phyloP scores from a whole-genome alignment of 1,140 invertebrate genomes.

The Oedothorax gibbosus region DNA sequence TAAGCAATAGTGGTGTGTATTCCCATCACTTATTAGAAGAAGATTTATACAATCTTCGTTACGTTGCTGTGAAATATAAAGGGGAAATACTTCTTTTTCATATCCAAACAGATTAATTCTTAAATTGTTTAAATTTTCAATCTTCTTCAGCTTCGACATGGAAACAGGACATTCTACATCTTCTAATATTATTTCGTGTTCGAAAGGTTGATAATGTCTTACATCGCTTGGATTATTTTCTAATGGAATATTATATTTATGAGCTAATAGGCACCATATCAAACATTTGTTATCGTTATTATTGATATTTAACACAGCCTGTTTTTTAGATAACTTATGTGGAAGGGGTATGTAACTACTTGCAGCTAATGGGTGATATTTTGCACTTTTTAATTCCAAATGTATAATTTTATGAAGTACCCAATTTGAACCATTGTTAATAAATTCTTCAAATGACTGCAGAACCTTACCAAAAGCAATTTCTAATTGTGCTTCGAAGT shows the following conservation, averaged over 20 bases:
- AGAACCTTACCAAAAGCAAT: too few relatives aligned
- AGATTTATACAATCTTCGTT: constrained; percentile 11
- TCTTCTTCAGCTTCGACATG: not conserved
- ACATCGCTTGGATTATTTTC: too few relatives aligned
- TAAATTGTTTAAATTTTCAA: constrained; percentile 37
- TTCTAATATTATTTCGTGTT: constrained; percentile 7
- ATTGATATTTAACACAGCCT: constrained; percentile 20
- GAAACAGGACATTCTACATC: not conserved
- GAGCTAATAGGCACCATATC: too few relatives aligned
- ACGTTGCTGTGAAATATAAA: constrained; percentile 2
- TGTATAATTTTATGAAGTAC: too few relatives aligned
- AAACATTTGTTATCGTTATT: constrained; percentile 20
- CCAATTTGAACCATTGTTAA: too few relatives aligned
- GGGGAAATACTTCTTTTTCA: constrained; percentile 8
- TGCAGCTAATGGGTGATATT: too few relatives aligned
- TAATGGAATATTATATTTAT: too few relatives aligned
- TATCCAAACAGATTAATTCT: constrained; percentile 44
- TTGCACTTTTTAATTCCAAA: not conserved
- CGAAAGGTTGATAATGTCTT: not conserved
- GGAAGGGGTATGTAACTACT: too few relatives aligned
- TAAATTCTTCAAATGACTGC: too few relatives aligned
- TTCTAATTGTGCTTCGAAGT: too few relatives aligned
- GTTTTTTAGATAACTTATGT: not conserved
- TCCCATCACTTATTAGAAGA: constrained; percentile 2
- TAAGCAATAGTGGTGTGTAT: not conserved